Evolutionary conservation across 2,113 vertebrate genomes (phyloP).

Genomic region (Neogale vison): DNA sequence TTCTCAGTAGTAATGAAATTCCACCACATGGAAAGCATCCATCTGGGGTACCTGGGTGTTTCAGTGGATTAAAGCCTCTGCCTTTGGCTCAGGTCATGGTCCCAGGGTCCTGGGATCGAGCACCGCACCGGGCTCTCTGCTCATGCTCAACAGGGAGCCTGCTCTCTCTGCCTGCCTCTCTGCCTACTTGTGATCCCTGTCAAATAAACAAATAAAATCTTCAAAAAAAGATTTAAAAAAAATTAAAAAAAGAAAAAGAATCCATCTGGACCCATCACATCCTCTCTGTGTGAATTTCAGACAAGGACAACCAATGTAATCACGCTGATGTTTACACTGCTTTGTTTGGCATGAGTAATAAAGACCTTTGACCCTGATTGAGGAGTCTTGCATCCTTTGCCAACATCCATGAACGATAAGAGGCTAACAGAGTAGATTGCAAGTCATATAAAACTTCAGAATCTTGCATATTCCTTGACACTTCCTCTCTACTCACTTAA

Average conservation of each 20-base stretch:
- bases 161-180: too few species aligned
- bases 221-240: too few species aligned
- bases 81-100: too few species aligned
- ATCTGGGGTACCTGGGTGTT: too few species aligned
- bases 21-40: not conserved
- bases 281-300: not conserved
- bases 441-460: not conserved
- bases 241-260: not conserved
- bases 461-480: not conserved
- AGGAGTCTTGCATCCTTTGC: not conserved
- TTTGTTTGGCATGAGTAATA: not conserved
- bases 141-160: too few species aligned
- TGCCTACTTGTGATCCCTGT: too few species aligned
- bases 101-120: too few species aligned
- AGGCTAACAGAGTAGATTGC: not conserved
- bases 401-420: not conserved
- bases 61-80: too few species aligned
- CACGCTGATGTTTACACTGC: not conserved
- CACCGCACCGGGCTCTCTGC: too few species aligned
- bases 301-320: not conserved
- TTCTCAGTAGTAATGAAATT: not conserved
- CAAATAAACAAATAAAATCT: too few species aligned
- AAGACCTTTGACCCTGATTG: not conserved
- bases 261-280: not conserved
- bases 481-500: not conserved